Percentiles rank a stretch among this genome's conserved stretches.
Conservation (phyloP, 2,113 vertebrate species). For the Turdus rufiventris region DNA sequence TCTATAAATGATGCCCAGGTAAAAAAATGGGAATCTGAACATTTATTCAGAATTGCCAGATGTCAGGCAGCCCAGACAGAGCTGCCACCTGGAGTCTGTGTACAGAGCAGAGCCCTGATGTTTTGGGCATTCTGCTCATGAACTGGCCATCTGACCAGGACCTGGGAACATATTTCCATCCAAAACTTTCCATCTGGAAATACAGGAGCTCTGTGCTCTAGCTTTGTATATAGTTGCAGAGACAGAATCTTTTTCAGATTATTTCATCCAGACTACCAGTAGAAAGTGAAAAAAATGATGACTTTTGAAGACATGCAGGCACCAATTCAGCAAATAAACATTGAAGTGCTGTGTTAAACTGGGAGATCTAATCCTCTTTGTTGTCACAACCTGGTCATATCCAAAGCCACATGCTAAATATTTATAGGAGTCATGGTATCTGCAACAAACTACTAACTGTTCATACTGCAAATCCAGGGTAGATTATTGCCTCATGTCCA, state of each 20-base stretch:
- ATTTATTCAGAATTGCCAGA: background rate
- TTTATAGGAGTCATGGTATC: background rate
- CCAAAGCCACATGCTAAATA: background rate
- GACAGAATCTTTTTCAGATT: background rate
- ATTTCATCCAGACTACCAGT: background rate
- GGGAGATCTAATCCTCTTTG: background rate
- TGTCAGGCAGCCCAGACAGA: background rate
- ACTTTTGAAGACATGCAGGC: background rate
- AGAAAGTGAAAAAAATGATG: background rate
- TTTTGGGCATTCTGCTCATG: background rate
- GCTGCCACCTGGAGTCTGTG: background rate
- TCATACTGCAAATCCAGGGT: background rate
- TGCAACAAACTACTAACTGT: background rate
- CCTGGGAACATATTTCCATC: background rate
- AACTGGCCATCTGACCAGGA: slow-evolving; percentile 26
- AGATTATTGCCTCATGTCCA: background rate
- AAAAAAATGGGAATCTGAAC: background rate
- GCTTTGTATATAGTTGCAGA: background rate
- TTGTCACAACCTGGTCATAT: background rate
- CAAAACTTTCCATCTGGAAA: slow-evolving; percentile 17
- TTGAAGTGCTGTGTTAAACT: background rate
- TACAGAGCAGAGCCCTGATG: background rate
- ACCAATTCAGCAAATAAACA: background rate
- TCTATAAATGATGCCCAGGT: background rate
- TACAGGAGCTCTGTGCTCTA: background rate